Conservation (phyloP, 2,888 invertebrate genomes). For the Anthophora plumipes region DNA sequence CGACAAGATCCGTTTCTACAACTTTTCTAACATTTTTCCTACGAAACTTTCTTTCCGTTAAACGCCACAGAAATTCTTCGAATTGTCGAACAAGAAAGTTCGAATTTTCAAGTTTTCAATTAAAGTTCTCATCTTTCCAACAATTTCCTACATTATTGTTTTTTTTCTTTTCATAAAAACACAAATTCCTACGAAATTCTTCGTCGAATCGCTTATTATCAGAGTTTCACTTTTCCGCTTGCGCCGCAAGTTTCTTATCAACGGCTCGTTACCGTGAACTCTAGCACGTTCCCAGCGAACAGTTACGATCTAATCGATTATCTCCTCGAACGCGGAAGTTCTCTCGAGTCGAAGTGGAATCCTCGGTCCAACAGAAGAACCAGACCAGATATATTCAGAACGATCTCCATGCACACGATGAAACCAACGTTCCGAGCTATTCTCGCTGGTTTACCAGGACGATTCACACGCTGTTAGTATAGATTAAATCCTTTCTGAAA, state of each 20-base stretch:
- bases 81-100: too few species aligned
- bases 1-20: too few species aligned
- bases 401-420: background rate
- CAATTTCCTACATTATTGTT: too few species aligned
- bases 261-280: background rate
- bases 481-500: background rate
- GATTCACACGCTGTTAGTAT: background rate
- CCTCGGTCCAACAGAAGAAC: constrained; percentile 14
- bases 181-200: too few species aligned
- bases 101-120: too few species aligned
- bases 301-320: constrained; percentile 42
- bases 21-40: too few species aligned
- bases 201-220: background rate
- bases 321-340: constrained; percentile 35
- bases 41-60: too few species aligned
- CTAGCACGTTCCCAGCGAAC: background rate
- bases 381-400: too few species aligned
- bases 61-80: too few species aligned
- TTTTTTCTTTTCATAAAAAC: too few species aligned
- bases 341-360: constrained; percentile 17
- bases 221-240: constrained; percentile 25
- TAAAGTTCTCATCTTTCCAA: too few species aligned
- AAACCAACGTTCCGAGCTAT: background rate
- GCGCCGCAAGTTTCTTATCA: constrained; percentile 32
- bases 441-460: background rate